Evolutionary conservation across 2,797 vertebrate genomes (phyloP), one percentile per base, ranked within the genome.

Genomic region (Labeo calbasu): DNA sequence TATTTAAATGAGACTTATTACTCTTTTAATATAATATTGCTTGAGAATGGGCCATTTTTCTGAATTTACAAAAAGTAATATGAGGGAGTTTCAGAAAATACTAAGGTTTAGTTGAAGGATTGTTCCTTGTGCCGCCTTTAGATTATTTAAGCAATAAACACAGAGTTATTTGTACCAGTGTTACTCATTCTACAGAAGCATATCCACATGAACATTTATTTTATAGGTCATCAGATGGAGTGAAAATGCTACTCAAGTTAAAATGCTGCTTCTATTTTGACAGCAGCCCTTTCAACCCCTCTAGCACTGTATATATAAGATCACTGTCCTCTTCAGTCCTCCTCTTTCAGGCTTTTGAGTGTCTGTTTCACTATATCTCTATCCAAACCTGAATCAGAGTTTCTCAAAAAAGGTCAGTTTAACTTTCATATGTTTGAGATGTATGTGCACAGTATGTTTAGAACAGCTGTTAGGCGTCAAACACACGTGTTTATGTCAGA

Each of bases 201-300:
- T 50, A 32, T 50, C 51, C 36, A 36, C 80, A 65, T 63, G 19
- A 59, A 55, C 25, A 61, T 71, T 57, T 71, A 10, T 32, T 82
- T 63, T 76, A 25, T 82, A 75, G 70, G 46, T 82, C 59, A 55
- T 19, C 13, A 14, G 81, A 65, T 76, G 71, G n/a, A 83, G 61
- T 43, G 50, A 77, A 83, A 68, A 55, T 46, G 48, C 72, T 68
- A 43, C 59, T 76, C 71, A 72, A 75, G 71, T 82, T 75, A 57
- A 25, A 77, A 40, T 0, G 17, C 51, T 63, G 53, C 68, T 71
- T 78, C 53, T 84, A 57, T 78, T 84, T 84, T 84, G 65, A 84
- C 82, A 84, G 63, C 25, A 50, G 75, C 17, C 25, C 17, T 14
- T 84, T 77, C 11, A 78, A 69, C 48, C 61, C 81, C 81, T 77